A percentile compares a stretch with the other conserved stretches of the same genome.
phyloP scores from a whole-genome alignment of 2,797 vertebrate species.

The Forpus xanthops region DNA sequence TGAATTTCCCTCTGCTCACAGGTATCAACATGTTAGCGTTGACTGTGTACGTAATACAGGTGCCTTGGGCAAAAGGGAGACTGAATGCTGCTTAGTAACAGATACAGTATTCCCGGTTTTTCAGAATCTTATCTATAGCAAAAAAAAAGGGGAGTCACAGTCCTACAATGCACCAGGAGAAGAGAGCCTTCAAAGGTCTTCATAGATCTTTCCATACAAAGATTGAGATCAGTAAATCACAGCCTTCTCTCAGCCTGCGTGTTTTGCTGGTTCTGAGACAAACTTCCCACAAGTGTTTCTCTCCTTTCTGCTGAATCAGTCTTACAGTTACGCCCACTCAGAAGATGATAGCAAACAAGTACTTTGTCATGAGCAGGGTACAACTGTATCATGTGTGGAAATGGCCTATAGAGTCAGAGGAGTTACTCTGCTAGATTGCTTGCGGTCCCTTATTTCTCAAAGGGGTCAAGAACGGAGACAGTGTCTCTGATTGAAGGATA shows the following conservation, averaged over 20 bases:
- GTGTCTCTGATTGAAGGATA: neutral
- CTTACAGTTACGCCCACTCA: neutral
- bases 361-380: neutral
- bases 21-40: neutral
- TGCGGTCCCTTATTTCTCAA: neutral
- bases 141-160: neutral
- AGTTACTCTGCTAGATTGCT: neutral
- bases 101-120: neutral
- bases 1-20: conserved; percentile 29
- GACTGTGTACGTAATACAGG: neutral
- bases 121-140: neutral
- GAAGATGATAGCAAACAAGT: neutral
- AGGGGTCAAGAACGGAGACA: neutral
- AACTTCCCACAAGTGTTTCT: neutral
- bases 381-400: neutral
- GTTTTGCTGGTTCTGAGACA: neutral
- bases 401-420: neutral
- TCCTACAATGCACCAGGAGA: neutral
- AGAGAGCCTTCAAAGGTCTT: neutral
- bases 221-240: conserved; percentile 4
- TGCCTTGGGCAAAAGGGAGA: conserved; percentile 47
- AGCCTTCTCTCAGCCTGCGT: neutral
- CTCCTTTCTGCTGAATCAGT: conserved; percentile 32
- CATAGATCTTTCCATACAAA: neutral
- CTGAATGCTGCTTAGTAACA: neutral